Evolutionary conservation across 2,113 vertebrate genomes (phyloP).

Genomic region (Trochalopteron elliotii): DNA sequence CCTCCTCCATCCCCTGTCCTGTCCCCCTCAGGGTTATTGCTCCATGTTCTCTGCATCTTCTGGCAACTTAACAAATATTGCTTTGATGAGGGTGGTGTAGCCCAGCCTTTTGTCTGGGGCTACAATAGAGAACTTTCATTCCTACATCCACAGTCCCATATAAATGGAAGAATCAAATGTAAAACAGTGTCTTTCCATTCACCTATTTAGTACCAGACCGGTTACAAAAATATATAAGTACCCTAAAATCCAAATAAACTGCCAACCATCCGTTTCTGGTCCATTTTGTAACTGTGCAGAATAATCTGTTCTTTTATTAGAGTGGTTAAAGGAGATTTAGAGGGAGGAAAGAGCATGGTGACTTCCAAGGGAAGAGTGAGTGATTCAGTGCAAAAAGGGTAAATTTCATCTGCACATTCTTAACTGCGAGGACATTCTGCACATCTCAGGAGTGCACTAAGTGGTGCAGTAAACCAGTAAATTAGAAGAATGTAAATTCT

Average conservation of each 20-base stretch:
- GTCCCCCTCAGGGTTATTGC: neutral
- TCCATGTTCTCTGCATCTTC: neutral
- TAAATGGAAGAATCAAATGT: neutral
- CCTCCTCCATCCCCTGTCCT: neutral
- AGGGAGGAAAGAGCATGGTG: conserved; percentile 61
- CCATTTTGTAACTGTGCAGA: conserved; percentile 30
- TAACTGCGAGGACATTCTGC: conserved; percentile 78
- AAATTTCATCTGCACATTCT: conserved; percentile 80
- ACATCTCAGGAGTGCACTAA: conserved; percentile 82
- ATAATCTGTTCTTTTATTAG: conserved; percentile 27
- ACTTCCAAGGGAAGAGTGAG: conserved; percentile 71
- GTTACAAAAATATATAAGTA: neutral
- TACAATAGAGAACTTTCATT: neutral
- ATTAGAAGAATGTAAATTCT: conserved; percentile 89
- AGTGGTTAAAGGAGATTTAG: conserved; percentile 53
- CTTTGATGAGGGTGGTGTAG: neutral
- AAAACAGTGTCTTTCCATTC: neutral
- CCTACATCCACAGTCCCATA: neutral
- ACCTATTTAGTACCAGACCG: neutral
- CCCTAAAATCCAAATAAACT: neutral
- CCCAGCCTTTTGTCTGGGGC: neutral
- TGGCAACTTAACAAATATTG: neutral
- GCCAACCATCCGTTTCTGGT: neutral
- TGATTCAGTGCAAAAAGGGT: conserved; percentile 78
- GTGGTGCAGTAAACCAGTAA: conserved; percentile 86